These are phyloP conservation scores for Acomys russatus DNA, from an alignment of 2,797 vertebrate species.

Conservation along the genomic window DNA sequence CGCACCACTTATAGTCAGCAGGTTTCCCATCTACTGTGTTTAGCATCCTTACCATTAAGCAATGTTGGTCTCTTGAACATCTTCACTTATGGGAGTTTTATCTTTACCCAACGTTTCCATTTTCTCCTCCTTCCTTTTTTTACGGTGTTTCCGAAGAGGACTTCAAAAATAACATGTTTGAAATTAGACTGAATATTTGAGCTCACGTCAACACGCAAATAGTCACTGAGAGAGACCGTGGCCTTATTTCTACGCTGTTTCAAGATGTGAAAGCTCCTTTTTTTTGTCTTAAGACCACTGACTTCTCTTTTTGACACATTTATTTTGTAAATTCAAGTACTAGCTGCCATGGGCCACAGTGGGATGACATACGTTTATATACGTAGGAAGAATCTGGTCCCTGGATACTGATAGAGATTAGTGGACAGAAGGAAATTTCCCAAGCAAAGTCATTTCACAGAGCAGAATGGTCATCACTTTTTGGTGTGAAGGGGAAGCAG, in stretches of 20 bases:
- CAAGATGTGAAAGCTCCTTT: not conserved
- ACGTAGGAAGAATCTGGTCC: not conserved
- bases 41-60: conserved; percentile 80
- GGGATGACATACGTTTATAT: not conserved
- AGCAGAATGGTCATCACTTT: not conserved
- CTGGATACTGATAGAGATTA: not conserved
- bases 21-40: not conserved
- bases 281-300: not conserved
- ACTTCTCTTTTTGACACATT: not conserved
- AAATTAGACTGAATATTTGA: conserved; percentile 46
- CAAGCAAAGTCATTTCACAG: not conserved
- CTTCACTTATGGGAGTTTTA: conserved; percentile 80
- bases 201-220: not conserved
- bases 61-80: conserved; percentile 85
- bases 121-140: conserved; percentile 87
- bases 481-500: not conserved
- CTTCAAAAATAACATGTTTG: conserved; percentile 81
- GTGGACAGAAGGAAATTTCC: not conserved
- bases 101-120: conserved; percentile 86
- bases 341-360: not conserved
- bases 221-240: not conserved
- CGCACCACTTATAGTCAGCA: not conserved
- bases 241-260: conserved; percentile 38
- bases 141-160: conserved; percentile 84
- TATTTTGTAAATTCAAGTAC: not conserved